These are phyloP conservation scores for Astropecten irregularis DNA, from an alignment of 53 echinoderm and acorn worm genomes.

Conservation along the genomic window DNA sequence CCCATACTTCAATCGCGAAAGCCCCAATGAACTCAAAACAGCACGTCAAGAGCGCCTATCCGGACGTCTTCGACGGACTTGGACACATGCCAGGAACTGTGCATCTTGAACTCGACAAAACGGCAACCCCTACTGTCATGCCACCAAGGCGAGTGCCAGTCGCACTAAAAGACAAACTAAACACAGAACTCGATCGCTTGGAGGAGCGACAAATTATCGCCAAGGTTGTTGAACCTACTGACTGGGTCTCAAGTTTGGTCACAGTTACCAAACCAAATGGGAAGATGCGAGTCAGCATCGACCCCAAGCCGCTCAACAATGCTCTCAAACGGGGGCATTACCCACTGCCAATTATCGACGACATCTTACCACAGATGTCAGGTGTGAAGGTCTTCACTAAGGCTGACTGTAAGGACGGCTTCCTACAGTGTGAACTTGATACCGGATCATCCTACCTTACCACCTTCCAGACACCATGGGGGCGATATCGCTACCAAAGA, in stretches of 20 bases:
- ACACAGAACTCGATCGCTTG: slow-evolving; percentile 55
- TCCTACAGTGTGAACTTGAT: slow-evolving; percentile 55
- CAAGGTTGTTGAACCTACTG: slow-evolving; percentile 63
- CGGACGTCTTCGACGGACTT: slow-evolving; percentile 63
- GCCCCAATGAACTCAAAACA: neutral
- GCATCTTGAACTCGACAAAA: slow-evolving; percentile 37
- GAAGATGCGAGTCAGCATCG: slow-evolving; percentile 62
- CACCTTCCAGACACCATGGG: slow-evolving; percentile 71
- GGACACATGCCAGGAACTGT: slow-evolving; percentile 60
- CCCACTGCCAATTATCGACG: slow-evolving; percentile 61
- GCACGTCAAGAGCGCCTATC: neutral
- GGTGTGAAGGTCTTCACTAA: slow-evolving; percentile 60
- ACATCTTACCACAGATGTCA: slow-evolving; percentile 55
- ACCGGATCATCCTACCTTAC: slow-evolving; percentile 52
- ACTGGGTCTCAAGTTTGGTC: slow-evolving; percentile 65
- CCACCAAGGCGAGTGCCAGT: slow-evolving; percentile 53
- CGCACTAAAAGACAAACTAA: slow-evolving; percentile 48
- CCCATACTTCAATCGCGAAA: neutral
- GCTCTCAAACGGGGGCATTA: slow-evolving; percentile 62
- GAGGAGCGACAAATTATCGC: slow-evolving; percentile 40
- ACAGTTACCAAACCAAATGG: slow-evolving; percentile 58
- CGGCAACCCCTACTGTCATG: slow-evolving; percentile 37
- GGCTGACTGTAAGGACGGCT: slow-evolving; percentile 60
- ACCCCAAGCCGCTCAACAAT: slow-evolving; percentile 62
- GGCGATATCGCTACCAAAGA: slow-evolving; percentile 58